Percentiles rank a stretch among this genome's conserved stretches.
These are phyloP conservation scores for Anastrepha ludens DNA, from an alignment of 1,140 invertebrate species.

Conservation along the genomic window DNA sequence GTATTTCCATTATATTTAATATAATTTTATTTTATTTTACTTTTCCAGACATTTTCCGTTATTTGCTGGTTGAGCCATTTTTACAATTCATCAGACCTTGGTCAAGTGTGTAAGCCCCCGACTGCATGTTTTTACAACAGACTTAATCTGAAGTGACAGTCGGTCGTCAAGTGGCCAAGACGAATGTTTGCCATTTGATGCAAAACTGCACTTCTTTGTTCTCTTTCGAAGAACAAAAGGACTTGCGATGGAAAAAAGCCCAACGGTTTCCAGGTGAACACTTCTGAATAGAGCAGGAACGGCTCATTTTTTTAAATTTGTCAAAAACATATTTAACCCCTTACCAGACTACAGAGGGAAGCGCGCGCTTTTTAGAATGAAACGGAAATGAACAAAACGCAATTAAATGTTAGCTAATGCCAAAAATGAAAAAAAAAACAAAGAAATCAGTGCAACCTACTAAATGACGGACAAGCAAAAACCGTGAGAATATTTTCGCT, in stretches of 20 bases:
- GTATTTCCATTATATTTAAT: too few species aligned
- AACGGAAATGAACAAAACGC: slow-evolving; percentile 43
- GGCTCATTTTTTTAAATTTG: background rate
- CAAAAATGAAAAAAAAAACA: background rate
- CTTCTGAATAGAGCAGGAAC: slow-evolving; percentile 8
- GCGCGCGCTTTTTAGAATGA: background rate
- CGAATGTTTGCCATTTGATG: slow-evolving; percentile 28
- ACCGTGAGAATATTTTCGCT: slow-evolving; percentile 44
- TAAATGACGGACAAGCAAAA: background rate
- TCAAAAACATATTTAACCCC: background rate
- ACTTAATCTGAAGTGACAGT: slow-evolving; percentile 45
- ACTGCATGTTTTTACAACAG: slow-evolving; percentile 30
- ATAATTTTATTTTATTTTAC: too few species aligned
- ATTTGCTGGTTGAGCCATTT: background rate
- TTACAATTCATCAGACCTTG: background rate
- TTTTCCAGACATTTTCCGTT: too few species aligned
- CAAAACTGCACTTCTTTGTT: slow-evolving; percentile 20
- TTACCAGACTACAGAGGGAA: background rate
- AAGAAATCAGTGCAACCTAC: slow-evolving; percentile 40
- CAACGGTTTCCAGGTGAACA: slow-evolving; percentile 34
- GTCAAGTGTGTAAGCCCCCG: slow-evolving; percentile 20
- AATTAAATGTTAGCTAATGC: background rate
- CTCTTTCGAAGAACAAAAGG: background rate
- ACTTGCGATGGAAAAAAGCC: slow-evolving; percentile 14
- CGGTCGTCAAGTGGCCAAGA: slow-evolving; percentile 42